These are phyloP conservation scores for Dipodomys spectabilis DNA, from an alignment of 2,113 vertebrate genomes.

Conservation along the genomic window DNA sequence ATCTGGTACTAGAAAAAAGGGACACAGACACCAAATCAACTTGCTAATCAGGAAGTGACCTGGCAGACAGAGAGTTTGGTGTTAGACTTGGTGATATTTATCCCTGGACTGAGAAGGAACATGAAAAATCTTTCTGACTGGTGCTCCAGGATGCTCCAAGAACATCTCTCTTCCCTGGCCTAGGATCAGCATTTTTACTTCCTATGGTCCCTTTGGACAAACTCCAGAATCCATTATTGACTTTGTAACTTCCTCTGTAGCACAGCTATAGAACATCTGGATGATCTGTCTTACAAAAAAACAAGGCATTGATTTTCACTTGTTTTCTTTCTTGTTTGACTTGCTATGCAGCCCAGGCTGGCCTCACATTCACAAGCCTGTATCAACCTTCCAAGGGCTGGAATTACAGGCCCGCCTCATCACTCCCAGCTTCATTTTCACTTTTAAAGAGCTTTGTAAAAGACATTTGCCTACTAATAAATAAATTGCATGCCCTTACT, in stretches of 20 bases:
- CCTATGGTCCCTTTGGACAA: background rate
- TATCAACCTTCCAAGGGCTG: background rate
- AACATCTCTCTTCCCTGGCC: background rate
- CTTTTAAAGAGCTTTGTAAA: constrained; percentile 9
- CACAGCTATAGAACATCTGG: constrained; percentile 63
- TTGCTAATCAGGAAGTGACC: background rate
- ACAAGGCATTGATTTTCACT: background rate
- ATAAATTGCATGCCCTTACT: background rate
- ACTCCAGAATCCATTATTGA: constrained; percentile 28
- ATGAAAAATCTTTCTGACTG: background rate
- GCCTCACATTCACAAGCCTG: background rate
- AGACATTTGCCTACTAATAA: constrained; percentile 1
- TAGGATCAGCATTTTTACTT: constrained; percentile 4
- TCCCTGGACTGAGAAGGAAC: background rate
- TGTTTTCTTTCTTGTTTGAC: background rate
- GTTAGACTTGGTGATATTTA: background rate
- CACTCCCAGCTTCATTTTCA: background rate
- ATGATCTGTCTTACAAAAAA: constrained; percentile 19
- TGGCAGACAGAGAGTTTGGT: background rate
- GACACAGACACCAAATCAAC: background rate
- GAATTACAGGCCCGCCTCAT: background rate
- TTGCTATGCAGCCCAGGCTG: background rate
- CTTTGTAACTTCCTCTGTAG: constrained; percentile 5
- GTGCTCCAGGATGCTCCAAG: background rate
- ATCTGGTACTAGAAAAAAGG: constrained; percentile 9